A percentile compares a stretch with the other conserved stretches of the same genome.
Conservation (phyloP, 2,113 vertebrate genomes). For the Leucopsar rothschildi region DNA sequence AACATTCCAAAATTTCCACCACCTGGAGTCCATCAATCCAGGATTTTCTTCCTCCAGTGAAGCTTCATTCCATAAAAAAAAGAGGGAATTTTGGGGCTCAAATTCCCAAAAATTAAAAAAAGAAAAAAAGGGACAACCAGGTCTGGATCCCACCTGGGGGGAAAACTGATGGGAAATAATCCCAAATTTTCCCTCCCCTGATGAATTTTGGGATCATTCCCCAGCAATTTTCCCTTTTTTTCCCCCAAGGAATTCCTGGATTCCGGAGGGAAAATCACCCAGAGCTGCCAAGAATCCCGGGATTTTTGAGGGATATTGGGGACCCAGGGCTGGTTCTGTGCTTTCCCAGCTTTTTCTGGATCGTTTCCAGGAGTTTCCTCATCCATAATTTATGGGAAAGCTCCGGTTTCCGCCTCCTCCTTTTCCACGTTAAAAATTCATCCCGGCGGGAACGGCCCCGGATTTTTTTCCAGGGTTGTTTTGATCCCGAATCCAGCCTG, state of each 20-base stretch:
- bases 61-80: background rate
- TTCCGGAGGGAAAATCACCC: background rate
- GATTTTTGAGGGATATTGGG: fast-evolving
- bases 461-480: background rate
- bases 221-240: background rate
- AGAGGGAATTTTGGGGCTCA: background rate
- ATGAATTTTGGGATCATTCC: background rate
- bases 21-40: too few species aligned
- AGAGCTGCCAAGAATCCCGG: fast-evolving
- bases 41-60: fast-evolving
- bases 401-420: background rate
- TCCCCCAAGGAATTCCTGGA: background rate
- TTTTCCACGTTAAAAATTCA: background rate
- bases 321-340: background rate
- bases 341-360: background rate
- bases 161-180: background rate
- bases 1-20: background rate
- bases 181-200: background rate
- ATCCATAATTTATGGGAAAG: background rate
- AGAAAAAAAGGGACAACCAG: too few species aligned
- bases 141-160: background rate
- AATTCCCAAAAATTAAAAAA: background rate
- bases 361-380: background rate
- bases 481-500: background rate
- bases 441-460: fast-evolving